Evolutionary conservation across 2,113 vertebrate species (phyloP).

Genomic region (Uria lomvia): DNA sequence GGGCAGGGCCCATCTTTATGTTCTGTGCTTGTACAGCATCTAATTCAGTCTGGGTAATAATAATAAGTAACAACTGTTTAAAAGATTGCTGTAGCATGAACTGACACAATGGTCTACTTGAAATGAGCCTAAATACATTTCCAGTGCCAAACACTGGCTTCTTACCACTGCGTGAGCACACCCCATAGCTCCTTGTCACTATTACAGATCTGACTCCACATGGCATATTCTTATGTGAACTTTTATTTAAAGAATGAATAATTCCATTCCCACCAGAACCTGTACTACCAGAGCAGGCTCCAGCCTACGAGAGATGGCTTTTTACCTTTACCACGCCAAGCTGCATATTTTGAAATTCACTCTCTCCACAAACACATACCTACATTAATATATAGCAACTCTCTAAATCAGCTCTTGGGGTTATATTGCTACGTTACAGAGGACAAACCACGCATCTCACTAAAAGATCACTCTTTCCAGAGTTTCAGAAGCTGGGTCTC

Average conservation of each 20-base stretch:
- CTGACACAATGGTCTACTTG: background rate
- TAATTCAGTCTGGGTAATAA: conserved; percentile 28
- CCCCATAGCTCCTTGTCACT: background rate
- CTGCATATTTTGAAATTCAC: background rate
- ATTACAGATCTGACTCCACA: background rate
- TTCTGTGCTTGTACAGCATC: conserved; percentile 8
- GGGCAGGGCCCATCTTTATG: conserved; percentile 8
- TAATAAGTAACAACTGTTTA: conserved; percentile 41
- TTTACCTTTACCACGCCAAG: background rate
- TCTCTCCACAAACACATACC: background rate
- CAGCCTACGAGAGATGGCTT: background rate
- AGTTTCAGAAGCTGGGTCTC: background rate
- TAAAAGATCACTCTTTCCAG: background rate
- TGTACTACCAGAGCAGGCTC: background rate
- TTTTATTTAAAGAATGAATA: background rate
- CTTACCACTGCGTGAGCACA: background rate
- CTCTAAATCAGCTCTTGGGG: background rate
- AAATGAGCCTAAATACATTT: background rate
- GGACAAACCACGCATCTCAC: background rate
- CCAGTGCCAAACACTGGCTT: background rate
- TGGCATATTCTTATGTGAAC: background rate
- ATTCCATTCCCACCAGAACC: background rate
- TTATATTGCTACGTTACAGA: background rate
- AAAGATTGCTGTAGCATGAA: background rate
- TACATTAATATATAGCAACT: background rate